These are phyloP conservation scores for Macrobrachium rosenbergii DNA, from an alignment of 1,140 invertebrate genomes.

Conservation along the genomic window DNA sequence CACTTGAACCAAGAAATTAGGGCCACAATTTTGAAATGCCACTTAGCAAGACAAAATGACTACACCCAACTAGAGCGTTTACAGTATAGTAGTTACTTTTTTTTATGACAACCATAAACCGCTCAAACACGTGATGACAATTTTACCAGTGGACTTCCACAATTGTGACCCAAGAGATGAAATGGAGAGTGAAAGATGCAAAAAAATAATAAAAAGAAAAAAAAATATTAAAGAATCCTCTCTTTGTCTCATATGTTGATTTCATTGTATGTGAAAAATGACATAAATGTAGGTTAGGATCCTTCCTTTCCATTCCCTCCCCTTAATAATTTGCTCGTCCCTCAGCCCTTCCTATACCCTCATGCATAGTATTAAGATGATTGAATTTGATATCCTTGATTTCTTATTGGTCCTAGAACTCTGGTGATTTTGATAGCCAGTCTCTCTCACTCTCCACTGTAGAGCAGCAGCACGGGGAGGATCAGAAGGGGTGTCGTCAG, in stretches of 20 bases:
- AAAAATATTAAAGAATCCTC: neutral
- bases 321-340: constrained; percentile 15
- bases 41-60: constrained; percentile 23
- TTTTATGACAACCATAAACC: constrained; percentile 5
- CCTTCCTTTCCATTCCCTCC: constrained; percentile 49
- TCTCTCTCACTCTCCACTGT: constrained; percentile 57
- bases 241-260: constrained; percentile 48
- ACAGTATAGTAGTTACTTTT: neutral
- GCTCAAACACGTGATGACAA: constrained; percentile 40
- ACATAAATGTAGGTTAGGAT: constrained; percentile 54
- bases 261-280: constrained; percentile 58
- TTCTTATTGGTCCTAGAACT: constrained; percentile 2
- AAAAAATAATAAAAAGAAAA: constrained; percentile 13
- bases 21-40: constrained; percentile 58
- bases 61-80: neutral
- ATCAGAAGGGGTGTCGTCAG: constrained; percentile 39
- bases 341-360: neutral
- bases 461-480: constrained; percentile 1
- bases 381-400: constrained; percentile 49
- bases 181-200: constrained; percentile 63
- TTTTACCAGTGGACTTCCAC: constrained; percentile 48
- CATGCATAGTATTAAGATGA: constrained; percentile 62
- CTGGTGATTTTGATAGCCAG: constrained; percentile 33
- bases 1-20: constrained; percentile 29
- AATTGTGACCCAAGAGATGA: constrained; percentile 44